Evolutionary conservation across 2,113 vertebrate genomes (phyloP), one percentile per base, ranked within the genome.

Genomic region (Lophius piscatorius): DNA sequence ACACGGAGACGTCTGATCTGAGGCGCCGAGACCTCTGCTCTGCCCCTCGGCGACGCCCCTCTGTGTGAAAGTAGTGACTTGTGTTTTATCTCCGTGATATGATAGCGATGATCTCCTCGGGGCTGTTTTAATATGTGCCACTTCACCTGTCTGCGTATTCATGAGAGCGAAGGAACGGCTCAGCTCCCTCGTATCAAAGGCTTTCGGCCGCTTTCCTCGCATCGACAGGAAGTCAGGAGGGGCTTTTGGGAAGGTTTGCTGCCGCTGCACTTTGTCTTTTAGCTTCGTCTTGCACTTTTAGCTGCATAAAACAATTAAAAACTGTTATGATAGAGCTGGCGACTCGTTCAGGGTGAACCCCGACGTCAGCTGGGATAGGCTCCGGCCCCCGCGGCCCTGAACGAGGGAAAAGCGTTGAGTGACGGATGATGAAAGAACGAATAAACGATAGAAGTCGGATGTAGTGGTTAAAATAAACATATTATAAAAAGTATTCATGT

Each of bases 1-100:
- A 83, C 76, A 74, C 50, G 59, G 65, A 83, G 73, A 76, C 21
- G 45, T 82, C 80, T 80, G 66, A 80, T 80, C 70, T 73, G 24
- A 82, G 63, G 59, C 82, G 86, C 63, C 70, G 74, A 84, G 84
- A 83, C 65, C 47, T 62, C 47, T 31, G 39, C 16, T 40, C 31
- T 46, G 40, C 75, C 75, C 41, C 4, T 21, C 28, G 67, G 83
- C 50, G 21, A 40, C 64, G 39, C 57, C 33, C 72, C 38, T 38
- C 20, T 65, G 39, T 52, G 64, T 65, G 36, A 63, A 72, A 49
- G 56, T 26, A 17, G 36, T 26, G 26, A 63, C 40, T 60, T 63
- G 42, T 23, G 47, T 24, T 52, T 47, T 33, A 60, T 39, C 36
- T 65, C 26, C 57, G 23, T 66, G 59, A 82, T 60, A 55, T 66